Evolutionary conservation across 2,888 invertebrate genomes (phyloP).

Genomic region (Calliscelio sp.): DNA sequence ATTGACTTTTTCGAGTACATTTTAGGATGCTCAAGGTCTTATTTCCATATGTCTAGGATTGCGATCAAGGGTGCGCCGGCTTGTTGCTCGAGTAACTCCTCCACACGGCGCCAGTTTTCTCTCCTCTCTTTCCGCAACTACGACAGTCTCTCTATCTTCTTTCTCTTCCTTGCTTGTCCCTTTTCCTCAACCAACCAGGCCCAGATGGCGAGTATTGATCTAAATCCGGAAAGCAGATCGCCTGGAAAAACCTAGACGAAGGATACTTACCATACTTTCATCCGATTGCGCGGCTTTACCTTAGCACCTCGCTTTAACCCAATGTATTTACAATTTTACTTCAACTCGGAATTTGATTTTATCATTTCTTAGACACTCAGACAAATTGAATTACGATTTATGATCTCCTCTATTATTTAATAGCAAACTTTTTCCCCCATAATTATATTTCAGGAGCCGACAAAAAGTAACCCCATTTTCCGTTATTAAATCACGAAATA

Average conservation of each 20-base stretch:
- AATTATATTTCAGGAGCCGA: no score
- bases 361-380: conserved; percentile 1
- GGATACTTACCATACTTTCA: conserved; percentile 76
- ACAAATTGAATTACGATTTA: conserved; percentile 28
- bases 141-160: conserved; percentile 60
- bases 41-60: conserved; percentile 74
- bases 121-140: conserved; percentile 71
- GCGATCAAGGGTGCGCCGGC: conserved; percentile 80
- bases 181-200: conserved; percentile 77
- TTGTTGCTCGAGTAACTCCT: conserved; percentile 83
- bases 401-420: background rate
- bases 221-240: conserved; percentile 84
- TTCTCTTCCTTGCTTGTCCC: conserved; percentile 69
- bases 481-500: conserved; percentile 28
- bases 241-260: conserved; percentile 83
- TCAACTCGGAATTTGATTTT: conserved; percentile 33
- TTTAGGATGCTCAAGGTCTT: conserved; percentile 75
- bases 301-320: conserved; percentile 67
- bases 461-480: background rate
- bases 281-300: conserved; percentile 75
- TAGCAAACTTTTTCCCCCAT: background rate
- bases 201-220: conserved; percentile 85
- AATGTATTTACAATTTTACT: conserved; percentile 72
- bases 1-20: background rate
- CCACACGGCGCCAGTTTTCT: conserved; percentile 75